Evolutionary conservation across 1,140 invertebrate species (phyloP).

Genomic region (Hyles euphorbiae): DNA sequence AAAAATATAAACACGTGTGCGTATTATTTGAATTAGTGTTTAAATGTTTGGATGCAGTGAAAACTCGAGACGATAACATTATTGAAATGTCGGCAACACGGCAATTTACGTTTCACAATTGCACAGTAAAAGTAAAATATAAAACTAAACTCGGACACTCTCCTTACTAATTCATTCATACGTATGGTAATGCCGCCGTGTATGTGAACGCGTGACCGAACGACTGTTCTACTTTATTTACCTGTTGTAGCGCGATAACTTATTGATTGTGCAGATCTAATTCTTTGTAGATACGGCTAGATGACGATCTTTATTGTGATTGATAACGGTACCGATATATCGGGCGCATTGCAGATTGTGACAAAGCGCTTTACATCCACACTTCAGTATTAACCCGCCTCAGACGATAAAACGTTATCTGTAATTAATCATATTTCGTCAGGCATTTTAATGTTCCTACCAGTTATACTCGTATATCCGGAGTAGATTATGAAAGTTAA

Average conservation of each 20-base stretch:
- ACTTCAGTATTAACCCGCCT: background rate
- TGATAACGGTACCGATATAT: conserved; percentile 14
- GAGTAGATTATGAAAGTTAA: too few relatives aligned
- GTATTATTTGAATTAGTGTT: too few relatives aligned
- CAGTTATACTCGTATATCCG: too few relatives aligned
- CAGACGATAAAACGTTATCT: background rate
- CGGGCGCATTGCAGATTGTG: background rate
- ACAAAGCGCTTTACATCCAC: background rate
- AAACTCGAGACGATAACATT: too few relatives aligned
- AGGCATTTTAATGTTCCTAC: too few relatives aligned
- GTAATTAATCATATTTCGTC: background rate
- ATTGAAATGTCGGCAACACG: too few relatives aligned
- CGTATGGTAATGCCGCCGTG: background rate
- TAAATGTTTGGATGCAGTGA: too few relatives aligned
- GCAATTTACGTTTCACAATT: too few relatives aligned
- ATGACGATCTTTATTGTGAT: conserved; percentile 18
- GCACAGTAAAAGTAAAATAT: too few relatives aligned
- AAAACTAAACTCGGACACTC: too few relatives aligned
- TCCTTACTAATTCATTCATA: too few relatives aligned
- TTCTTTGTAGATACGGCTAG: conserved; percentile 20
- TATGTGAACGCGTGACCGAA: conserved; percentile 3
- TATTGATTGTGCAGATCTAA: conserved; percentile 33
- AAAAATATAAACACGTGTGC: too few relatives aligned
- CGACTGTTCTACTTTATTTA: conserved; percentile 31
- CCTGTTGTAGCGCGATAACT: conserved; percentile 13